Percentiles rank a stretch among this genome's conserved stretches.
Evolutionary conservation across 1,140 invertebrate genomes (phyloP).

Genomic region (Elysia chlorotica): DNA sequence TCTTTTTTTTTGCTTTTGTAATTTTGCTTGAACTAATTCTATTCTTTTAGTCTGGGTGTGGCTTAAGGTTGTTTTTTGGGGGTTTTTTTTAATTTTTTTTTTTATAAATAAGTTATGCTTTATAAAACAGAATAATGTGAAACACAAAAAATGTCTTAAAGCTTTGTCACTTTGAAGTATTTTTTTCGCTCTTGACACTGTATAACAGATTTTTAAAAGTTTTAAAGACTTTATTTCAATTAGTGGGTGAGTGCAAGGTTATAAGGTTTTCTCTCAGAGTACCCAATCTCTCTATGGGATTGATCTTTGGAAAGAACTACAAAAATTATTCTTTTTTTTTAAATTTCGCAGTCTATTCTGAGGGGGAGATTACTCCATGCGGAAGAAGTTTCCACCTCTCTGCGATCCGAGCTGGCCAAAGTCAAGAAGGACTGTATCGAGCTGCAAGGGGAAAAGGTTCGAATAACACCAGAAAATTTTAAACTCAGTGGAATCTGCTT

Average conservation of each 20-base stretch:
- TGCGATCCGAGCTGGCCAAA: conserved; percentile 40
- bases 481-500: too few relatives aligned
- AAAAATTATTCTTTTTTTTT: neutral
- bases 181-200: neutral
- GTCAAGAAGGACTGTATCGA: conserved; percentile 48
- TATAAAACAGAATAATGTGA: too few relatives aligned
- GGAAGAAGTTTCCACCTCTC: conserved; percentile 32
- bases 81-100: conserved; percentile 1
- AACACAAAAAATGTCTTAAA: too few relatives aligned
- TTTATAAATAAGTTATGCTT: conserved; percentile 2
- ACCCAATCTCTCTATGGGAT: neutral
- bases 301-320: neutral
- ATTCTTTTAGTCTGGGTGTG: too few relatives aligned
- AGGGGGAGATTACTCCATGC: conserved; percentile 41
- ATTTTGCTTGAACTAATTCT: too few relatives aligned
- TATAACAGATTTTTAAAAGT: neutral
- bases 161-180: too few relatives aligned
- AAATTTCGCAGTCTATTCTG: conserved; percentile 38
- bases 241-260: conserved; percentile 6
- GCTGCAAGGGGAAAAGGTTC: conserved; percentile 50
- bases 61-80: too few relatives aligned
- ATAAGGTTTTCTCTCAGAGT: neutral
- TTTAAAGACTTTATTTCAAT: neutral
- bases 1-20: too few relatives aligned
- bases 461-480: too few relatives aligned